Percentiles rank a stretch among this genome's conserved stretches.
These are phyloP conservation scores for Rugalucina vietnamica DNA, from an alignment of 2,888 invertebrate genomes.

Conservation along the genomic window DNA sequence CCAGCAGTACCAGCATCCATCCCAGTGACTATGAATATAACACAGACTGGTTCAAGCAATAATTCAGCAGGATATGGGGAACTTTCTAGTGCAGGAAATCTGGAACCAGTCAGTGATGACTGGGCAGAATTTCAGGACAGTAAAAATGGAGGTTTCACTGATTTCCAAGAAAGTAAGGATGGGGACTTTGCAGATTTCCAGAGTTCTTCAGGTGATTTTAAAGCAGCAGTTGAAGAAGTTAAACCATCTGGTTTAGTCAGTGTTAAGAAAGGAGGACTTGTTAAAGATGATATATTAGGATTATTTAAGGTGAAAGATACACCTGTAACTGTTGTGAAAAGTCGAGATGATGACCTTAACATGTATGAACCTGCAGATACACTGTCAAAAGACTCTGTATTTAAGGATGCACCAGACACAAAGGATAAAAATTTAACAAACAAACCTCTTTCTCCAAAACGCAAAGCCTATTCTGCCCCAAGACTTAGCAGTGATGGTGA, in stretches of 20 bases:
- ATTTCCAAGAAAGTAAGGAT: not conserved
- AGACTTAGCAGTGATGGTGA: conserved; percentile 64
- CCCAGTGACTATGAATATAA: not conserved
- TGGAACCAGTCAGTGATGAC: conserved; percentile 50
- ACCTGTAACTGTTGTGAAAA: conserved; percentile 39
- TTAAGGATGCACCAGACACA: not conserved
- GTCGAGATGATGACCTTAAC: conserved; percentile 48
- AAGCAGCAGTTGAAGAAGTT: not conserved
- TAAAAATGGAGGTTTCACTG: conserved; percentile 16
- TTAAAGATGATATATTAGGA: conserved; percentile 71
- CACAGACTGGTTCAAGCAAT: not conserved
- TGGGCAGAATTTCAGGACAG: conserved; percentile 66
- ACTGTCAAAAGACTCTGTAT: conserved; percentile 7
- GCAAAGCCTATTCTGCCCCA: conserved; percentile 13
- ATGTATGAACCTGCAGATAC: not conserved
- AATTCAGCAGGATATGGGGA: not conserved
- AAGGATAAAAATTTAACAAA: not conserved
- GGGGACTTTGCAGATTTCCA: conserved; percentile 37
- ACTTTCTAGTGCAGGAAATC: not conserved
- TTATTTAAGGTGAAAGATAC: conserved; percentile 75
- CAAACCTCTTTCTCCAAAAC: conserved; percentile 3
- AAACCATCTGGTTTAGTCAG: conserved; percentile 33
- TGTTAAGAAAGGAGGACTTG: conserved; percentile 72
- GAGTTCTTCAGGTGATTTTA: conserved; percentile 9
- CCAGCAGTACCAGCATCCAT: not conserved